These are phyloP conservation scores for Petrocephalus microphthalmus DNA, from an alignment of 2,113 vertebrate genomes.

Conservation along the genomic window DNA sequence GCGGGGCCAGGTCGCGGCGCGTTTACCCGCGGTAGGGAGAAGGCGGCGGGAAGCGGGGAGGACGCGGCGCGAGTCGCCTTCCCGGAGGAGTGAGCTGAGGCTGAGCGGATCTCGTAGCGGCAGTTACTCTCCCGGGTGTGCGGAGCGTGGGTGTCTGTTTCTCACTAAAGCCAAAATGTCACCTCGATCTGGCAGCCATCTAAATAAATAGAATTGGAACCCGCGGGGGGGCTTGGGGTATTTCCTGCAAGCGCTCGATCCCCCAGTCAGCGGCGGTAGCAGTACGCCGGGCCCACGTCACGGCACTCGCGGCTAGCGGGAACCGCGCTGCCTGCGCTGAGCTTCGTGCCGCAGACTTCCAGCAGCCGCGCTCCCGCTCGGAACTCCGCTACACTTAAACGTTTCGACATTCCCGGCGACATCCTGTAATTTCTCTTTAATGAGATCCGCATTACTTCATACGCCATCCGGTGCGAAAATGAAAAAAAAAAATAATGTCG, in stretches of 20 bases:
- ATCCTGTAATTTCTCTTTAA: background rate
- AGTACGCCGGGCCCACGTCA: background rate
- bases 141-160: background rate
- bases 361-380: background rate
- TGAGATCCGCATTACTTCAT: conserved; percentile 1
- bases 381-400: background rate
- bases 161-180: background rate
- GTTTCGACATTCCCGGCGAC: background rate
- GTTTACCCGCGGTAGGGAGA: background rate
- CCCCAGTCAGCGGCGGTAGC: too few relatives aligned
- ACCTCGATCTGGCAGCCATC: background rate
- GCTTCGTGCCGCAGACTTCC: background rate
- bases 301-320: background rate
- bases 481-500: background rate
- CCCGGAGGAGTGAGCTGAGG: background rate
- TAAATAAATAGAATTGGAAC: background rate
- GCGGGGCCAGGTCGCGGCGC: background rate
- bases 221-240: background rate
- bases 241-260: background rate
- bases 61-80: background rate
- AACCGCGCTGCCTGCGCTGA: background rate
- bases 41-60: background rate
- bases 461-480: background rate
- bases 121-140: background rate
- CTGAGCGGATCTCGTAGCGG: background rate